These are phyloP conservation scores for Tenualosa ilisha DNA, from an alignment of 2,797 vertebrate species.

Conservation along the genomic window DNA sequence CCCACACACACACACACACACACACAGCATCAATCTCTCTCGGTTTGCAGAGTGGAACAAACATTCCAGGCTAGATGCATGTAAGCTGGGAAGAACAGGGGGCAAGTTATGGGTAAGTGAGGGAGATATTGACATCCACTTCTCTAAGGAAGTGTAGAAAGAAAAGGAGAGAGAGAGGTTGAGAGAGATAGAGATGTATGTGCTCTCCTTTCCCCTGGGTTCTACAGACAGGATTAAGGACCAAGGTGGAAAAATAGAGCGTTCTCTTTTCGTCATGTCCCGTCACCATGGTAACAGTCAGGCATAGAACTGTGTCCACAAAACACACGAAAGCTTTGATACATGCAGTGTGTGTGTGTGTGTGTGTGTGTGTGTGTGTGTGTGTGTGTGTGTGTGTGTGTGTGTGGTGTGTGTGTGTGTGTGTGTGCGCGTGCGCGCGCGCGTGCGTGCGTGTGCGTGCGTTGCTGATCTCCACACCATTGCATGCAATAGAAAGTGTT, in stretches of 20 bases:
- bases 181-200: neutral
- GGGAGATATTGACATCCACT: neutral
- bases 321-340: neutral
- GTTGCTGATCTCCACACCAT: neutral
- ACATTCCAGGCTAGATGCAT: neutral
- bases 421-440: too few relatives aligned
- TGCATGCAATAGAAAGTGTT: neutral
- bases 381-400: too few relatives aligned
- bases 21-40: neutral
- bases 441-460: too few relatives aligned
- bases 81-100: neutral
- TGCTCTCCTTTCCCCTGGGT: neutral
- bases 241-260: neutral
- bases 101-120: neutral
- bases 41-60: neutral
- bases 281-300: constrained; percentile 6
- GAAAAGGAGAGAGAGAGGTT: neutral
- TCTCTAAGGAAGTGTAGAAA: neutral
- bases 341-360: neutral
- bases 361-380: too few relatives aligned
- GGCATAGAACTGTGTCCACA: neutral
- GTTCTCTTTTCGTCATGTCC: neutral
- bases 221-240: neutral
- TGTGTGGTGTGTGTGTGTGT: too few relatives aligned
- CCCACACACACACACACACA: neutral